phyloP scores from a whole-genome alignment of 2,113 vertebrate genomes.

The Xyrauchen texanus region DNA sequence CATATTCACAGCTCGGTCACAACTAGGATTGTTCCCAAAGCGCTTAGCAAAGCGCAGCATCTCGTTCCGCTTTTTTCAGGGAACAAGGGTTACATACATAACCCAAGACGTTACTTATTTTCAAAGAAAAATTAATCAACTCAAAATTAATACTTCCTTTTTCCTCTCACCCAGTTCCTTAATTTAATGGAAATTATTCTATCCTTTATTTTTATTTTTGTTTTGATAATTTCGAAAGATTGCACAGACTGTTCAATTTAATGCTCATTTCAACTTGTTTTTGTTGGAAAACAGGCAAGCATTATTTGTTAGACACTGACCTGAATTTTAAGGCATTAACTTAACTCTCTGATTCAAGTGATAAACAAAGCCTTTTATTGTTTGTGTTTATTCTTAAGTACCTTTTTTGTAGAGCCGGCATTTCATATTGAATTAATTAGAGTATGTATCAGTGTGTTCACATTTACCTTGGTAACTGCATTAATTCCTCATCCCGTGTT shows the following conservation, averaged over 20 bases:
- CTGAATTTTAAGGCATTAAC: neutral
- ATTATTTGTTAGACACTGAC: neutral
- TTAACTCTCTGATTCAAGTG: neutral
- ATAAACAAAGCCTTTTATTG: neutral
- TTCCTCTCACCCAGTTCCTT: no score
- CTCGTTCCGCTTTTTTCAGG: no score
- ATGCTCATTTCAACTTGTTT: neutral
- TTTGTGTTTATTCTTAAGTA: neutral
- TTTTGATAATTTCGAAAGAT: neutral
- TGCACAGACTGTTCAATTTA: neutral
- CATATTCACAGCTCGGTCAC: no score
- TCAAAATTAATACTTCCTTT: no score
- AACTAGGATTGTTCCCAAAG: no score
- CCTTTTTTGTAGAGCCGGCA: neutral
- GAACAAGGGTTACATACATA: no score
- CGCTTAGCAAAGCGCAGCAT: no score
- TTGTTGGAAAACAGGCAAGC: neutral
- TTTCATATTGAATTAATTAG: neutral
- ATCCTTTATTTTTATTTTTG: neutral
- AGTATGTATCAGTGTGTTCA: neutral
- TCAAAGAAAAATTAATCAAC: no score
- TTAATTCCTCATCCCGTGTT: neutral
- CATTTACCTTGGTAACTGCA: neutral
- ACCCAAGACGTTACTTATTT: no score
- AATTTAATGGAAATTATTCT: neutral